These are phyloP conservation scores for Saxidomus purpurata DNA, from an alignment of 1,140 invertebrate species.

Conservation along the genomic window DNA sequence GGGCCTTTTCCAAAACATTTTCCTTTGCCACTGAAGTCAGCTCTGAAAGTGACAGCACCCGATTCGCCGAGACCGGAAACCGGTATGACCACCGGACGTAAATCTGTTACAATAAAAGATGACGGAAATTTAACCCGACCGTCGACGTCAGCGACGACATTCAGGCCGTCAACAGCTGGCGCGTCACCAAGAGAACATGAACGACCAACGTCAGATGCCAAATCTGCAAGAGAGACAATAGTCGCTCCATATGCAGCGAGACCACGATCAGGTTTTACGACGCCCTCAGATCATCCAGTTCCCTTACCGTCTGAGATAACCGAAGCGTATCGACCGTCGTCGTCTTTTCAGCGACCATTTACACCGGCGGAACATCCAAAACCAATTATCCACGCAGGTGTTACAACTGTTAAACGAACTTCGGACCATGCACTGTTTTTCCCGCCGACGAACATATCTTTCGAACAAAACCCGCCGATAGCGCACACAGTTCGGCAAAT, in stretches of 20 bases:
- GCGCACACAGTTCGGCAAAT: slow-evolving; percentile 1
- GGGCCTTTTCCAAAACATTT: not conserved
- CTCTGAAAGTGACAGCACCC: not conserved
- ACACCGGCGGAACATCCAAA: slow-evolving; percentile 52
- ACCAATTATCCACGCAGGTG: slow-evolving; percentile 39
- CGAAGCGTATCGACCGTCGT: slow-evolving; percentile 34
- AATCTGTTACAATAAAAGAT: slow-evolving; percentile 51
- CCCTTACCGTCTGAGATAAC: not conserved
- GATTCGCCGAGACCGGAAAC: slow-evolving; percentile 28
- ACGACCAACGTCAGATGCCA: slow-evolving; percentile 20
- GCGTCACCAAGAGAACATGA: not conserved
- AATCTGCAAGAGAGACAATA: slow-evolving; percentile 46
- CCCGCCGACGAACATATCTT: slow-evolving; percentile 39
- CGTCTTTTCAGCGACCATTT: not conserved
- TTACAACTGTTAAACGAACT: slow-evolving; percentile 31
- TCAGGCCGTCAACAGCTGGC: slow-evolving; percentile 18
- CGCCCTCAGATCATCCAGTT: not conserved
- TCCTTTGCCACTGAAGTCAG: not conserved
- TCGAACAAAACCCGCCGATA: not conserved
- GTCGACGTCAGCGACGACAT: not conserved
- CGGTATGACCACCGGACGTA: slow-evolving; percentile 28
- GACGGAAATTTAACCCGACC: slow-evolving; percentile 31
- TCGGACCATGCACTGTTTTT: not conserved
- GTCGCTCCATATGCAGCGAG: slow-evolving; percentile 32
- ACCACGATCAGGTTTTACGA: not conserved